phyloP scores from a whole-genome alignment of 2,797 vertebrate species.

The Mormyrus proboscirostris region DNA sequence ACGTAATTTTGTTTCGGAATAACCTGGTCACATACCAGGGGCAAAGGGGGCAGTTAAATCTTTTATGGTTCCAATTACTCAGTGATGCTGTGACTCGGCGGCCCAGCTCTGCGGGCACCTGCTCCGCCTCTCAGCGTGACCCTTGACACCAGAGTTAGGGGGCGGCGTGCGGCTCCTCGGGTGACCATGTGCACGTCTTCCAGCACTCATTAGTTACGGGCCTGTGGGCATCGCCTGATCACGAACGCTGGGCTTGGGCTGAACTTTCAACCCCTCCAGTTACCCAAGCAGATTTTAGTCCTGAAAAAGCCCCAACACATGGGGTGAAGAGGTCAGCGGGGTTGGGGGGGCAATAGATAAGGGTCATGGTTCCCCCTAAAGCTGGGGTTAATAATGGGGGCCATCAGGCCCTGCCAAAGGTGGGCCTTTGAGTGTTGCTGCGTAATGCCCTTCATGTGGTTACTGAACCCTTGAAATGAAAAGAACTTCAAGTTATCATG shows the following conservation, averaged over 20 bases:
- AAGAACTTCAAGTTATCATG: neutral
- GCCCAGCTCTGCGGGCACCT: slow-evolving; percentile 15
- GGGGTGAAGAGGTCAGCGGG: neutral
- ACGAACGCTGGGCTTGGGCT: neutral
- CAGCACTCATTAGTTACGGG: neutral
- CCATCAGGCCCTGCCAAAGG: neutral
- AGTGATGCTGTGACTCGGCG: neutral
- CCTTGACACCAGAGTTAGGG: neutral
- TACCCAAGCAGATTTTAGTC: neutral
- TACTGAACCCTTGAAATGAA: neutral
- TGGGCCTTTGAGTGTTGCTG: neutral
- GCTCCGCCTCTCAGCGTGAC: neutral
- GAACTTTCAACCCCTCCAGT: neutral
- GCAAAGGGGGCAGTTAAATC: slow-evolving; percentile 15
- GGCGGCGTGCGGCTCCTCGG: neutral
- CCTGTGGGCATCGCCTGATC: neutral
- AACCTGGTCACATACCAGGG: neutral
- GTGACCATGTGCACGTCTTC: neutral
- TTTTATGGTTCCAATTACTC: slow-evolving; percentile 1
- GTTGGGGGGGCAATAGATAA: neutral
- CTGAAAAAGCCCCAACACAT: neutral
- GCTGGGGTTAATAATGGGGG: slow-evolving; percentile 10
- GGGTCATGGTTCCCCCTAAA: neutral
- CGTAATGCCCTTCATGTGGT: slow-evolving; percentile 11
- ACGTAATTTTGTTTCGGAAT: slow-evolving; percentile 8